A percentile compares a stretch with the other conserved stretches of the same genome.
These are phyloP conservation scores for Penaeus japonicus DNA, from an alignment of 1,140 invertebrate genomes.

Conservation along the genomic window DNA sequence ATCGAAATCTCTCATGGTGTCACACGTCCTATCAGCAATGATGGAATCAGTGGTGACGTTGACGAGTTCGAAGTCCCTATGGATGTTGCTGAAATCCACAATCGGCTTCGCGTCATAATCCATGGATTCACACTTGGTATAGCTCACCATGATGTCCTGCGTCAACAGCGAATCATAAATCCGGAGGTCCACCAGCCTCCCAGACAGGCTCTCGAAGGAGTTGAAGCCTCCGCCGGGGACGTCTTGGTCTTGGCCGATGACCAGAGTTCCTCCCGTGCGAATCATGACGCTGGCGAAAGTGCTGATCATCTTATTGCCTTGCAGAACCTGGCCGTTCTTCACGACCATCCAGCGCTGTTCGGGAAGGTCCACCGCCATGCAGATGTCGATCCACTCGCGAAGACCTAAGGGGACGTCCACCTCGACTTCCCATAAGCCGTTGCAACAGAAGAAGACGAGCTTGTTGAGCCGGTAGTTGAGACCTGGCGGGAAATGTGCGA, in stretches of 20 bases:
- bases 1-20: neutral
- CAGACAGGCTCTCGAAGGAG: neutral
- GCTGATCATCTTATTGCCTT: neutral
- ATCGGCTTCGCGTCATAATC: neutral
- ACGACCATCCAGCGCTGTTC: neutral
- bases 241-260: conserved; percentile 11
- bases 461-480: neutral
- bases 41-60: neutral
- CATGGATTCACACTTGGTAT: neutral
- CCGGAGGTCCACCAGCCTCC: neutral
- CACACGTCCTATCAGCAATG: neutral
- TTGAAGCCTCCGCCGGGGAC: neutral
- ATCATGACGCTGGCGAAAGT: neutral
- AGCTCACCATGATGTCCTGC: neutral
- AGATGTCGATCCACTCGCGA: neutral
- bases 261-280: neutral
- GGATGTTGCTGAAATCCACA: neutral
- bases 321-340: neutral
- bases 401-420: neutral
- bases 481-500: neutral
- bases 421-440: neutral
- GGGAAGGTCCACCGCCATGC: neutral
- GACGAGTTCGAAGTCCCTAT: neutral
- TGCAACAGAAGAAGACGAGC: neutral
- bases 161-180: neutral